Base-by-base conservation (phyloP, 2,113 vertebrate genomes). In the Eidolon helvum region DNA sequence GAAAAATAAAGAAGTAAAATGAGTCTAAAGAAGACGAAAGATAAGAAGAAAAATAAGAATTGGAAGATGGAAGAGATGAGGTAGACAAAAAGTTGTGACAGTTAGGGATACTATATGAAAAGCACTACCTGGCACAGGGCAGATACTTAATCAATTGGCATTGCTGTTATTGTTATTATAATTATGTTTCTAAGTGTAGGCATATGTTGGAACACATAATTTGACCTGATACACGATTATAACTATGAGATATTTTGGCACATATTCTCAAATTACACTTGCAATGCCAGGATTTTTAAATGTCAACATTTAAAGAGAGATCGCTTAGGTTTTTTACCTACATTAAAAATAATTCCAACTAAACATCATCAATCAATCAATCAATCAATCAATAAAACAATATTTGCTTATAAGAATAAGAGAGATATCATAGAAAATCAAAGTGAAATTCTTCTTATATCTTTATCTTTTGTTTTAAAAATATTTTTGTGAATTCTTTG, bases 241-340 rank as follows among this genome's bases (percentile, higher is more conserved):
- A 96, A 48, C 28, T 74, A 87, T 85, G 45, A 30, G 5, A 14
- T 91, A 63, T 66, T 95, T 97, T 80, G n/a, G 6, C 45, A 87
- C 53, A 61, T 74, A n/a, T 80, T 94, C 75, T 92, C 45, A 96
- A 89, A 90, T 90, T 80, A 53, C 71, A 91, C 63, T 90, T 65
- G 10, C 14, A 78, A 90, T 43, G 50, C 68, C 35, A 38, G 40
- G 28, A 50, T 72, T 80, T 50, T 94, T 95, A 93, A 80, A 40
- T 91, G 38, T 43, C 53, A 15, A 74, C 40, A 43, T 50, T 69
- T 75, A 90, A 83, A 78, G n/a, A 83, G 22, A 89, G 7, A 59
- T 75, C 57, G 11, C 66, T 92, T 96, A 40, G 40, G 57, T 8
- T 77, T 94, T 43, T 71, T 84, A 50, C 43, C 15, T 85, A 71